These are phyloP conservation scores for Paralichthys olivaceus DNA, from an alignment of 2,113 vertebrate genomes.

Conservation along the genomic window DNA sequence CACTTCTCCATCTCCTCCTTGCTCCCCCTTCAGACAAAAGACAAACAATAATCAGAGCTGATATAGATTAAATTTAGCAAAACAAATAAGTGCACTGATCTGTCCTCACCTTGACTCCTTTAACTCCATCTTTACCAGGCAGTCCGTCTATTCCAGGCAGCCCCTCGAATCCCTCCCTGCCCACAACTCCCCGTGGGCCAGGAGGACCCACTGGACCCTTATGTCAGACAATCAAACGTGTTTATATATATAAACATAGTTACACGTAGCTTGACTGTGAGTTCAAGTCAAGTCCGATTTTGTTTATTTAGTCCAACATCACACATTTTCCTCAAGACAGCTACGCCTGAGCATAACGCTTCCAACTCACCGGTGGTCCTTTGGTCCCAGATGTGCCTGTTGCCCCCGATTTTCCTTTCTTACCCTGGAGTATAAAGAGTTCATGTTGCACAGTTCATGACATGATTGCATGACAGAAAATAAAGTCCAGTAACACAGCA, in stretches of 20 bases:
- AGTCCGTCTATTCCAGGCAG: conserved; percentile 85
- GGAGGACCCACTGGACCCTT: conserved; percentile 89
- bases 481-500: neutral
- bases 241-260: too few species aligned
- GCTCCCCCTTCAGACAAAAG: conserved; percentile 86
- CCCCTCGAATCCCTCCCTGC: conserved; percentile 91
- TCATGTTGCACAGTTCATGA: conserved; percentile 29
- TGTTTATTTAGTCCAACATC: neutral
- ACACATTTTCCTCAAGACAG: neutral
- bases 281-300: neutral
- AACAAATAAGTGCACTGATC: neutral
- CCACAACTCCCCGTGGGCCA: conserved; percentile 90
- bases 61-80: neutral
- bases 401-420: conserved; percentile 89
- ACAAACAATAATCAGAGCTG: neutral
- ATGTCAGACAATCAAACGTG: neutral
- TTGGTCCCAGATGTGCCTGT: conserved; percentile 83
- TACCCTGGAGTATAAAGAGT: conserved; percentile 84
- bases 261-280: neutral
- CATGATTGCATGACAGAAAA: neutral
- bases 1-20: conserved; percentile 89
- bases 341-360: neutral
- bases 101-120: conserved; percentile 85
- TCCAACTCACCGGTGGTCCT: conserved; percentile 87
- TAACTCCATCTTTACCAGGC: conserved; percentile 86